Evolutionary conservation across 2,113 vertebrate genomes (phyloP).

Genomic region (Gambusia affinis): DNA sequence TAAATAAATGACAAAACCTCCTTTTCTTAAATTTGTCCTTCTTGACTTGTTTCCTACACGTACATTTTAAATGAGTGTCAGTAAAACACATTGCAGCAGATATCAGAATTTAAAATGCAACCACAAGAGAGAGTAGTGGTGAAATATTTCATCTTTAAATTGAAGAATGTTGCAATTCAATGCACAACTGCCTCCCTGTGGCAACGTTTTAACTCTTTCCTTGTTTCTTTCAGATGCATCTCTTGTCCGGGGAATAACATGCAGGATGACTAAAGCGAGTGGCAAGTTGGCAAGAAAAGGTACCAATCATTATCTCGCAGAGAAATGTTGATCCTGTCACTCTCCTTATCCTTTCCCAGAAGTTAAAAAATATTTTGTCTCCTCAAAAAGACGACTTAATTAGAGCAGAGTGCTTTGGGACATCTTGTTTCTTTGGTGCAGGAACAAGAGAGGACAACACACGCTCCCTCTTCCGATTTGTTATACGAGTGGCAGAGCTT

Average conservation of each 20-base stretch:
- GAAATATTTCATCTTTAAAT: no score
- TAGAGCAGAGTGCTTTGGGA: neutral
- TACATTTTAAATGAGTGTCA: no score
- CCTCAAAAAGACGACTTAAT: neutral
- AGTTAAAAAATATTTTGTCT: neutral
- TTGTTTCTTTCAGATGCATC: neutral
- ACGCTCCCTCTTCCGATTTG: conserved; percentile 25
- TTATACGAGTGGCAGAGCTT: conserved; percentile 49
- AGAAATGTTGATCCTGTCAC: neutral
- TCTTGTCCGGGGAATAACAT: neutral
- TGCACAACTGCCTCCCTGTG: no score
- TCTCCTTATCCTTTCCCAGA: neutral
- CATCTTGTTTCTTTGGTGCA: neutral
- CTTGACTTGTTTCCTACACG: no score
- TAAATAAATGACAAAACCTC: no score
- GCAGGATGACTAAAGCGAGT: neutral
- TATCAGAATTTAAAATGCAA: no score
- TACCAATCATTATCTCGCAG: neutral
- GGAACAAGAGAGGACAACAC: neutral
- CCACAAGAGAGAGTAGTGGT: no score
- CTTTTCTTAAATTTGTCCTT: no score
- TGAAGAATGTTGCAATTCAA: no score
- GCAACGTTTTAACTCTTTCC: neutral
- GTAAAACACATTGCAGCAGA: no score
- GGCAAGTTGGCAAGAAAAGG: neutral